Conservation (phyloP, 2,888 invertebrate species). For the Cryptus armator region DNA sequence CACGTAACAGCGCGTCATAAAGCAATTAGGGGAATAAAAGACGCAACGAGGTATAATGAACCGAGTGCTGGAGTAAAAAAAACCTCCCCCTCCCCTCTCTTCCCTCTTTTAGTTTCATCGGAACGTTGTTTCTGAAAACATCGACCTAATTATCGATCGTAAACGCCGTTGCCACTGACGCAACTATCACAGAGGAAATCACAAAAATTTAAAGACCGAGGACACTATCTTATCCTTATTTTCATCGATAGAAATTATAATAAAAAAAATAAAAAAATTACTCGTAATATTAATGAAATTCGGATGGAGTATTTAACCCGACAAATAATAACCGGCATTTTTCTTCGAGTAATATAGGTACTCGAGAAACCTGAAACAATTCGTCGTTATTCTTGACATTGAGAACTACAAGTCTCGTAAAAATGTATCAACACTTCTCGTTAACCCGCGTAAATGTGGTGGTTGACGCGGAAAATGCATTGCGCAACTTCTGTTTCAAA, state of each 20-base stretch:
- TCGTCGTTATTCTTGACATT: background rate
- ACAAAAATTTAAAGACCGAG: background rate
- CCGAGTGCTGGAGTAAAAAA: conserved; percentile 58
- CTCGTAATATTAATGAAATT: background rate
- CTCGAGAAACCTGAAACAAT: background rate
- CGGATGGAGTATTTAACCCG: background rate
- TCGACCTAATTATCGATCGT: conserved; percentile 68
- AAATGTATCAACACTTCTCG: background rate
- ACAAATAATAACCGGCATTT: background rate
- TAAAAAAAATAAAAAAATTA: too few relatives aligned
- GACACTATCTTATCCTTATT: too few relatives aligned
- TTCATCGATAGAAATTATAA: too few relatives aligned
- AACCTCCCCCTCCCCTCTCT: conserved; percentile 13
- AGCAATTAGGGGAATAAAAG: conserved; percentile 75
- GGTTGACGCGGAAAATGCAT: too few relatives aligned
- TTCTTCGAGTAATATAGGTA: background rate
- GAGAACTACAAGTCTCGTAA: background rate
- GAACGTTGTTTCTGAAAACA: conserved; percentile 63
- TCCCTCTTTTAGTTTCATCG: conserved; percentile 10
- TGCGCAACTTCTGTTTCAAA: background rate
- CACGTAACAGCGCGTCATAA: conserved; percentile 72
- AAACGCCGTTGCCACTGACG: conserved; percentile 40
- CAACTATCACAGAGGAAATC: conserved; percentile 2
- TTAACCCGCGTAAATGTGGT: too few relatives aligned
- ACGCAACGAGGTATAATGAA: conserved; percentile 73